Evolutionary conservation across 2,888 invertebrate species (phyloP).

Genomic region (Drosophila maculinotata): DNA sequence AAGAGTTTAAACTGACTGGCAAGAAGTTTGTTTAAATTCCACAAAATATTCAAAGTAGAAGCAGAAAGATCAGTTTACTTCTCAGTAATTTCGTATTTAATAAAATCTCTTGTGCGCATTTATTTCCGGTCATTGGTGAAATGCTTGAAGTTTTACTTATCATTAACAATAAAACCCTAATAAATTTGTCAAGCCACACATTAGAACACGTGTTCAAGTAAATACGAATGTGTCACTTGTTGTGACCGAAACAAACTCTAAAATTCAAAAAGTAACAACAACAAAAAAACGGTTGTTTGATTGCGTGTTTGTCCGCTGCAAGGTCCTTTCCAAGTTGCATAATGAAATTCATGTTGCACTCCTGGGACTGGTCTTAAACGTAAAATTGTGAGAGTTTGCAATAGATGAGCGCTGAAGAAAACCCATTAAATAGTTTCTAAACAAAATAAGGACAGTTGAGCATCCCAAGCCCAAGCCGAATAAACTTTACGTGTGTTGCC

Average conservation of each 20-base stretch:
- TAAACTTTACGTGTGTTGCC: conserved; percentile 48
- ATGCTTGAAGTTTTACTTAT: background rate
- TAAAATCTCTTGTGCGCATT: background rate
- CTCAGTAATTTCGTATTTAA: too few relatives aligned
- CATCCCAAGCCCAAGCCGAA: conserved; percentile 12
- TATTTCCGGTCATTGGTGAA: background rate
- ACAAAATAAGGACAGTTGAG: conserved; percentile 53
- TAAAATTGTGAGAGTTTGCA: conserved; percentile 38
- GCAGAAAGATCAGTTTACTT: too few relatives aligned
- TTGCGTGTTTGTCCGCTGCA: conserved; percentile 42
- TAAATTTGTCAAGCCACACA: conserved; percentile 1
- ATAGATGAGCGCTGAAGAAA: conserved; percentile 46
- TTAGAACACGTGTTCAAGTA: background rate
- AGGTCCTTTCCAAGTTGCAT: conserved; percentile 33
- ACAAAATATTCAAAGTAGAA: too few relatives aligned
- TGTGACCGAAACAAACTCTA: conserved; percentile 9
- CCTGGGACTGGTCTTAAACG: conserved; percentile 53
- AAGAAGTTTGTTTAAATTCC: too few relatives aligned
- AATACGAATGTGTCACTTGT: conserved; percentile 4
- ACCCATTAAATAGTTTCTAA: conserved; percentile 63
- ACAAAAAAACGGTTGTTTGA: conserved; percentile 35
- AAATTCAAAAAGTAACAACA: conserved; percentile 12
- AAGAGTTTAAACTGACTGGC: too few relatives aligned
- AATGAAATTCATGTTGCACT: conserved; percentile 61
- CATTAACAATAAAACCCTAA: background rate